Conservation (phyloP, 2,113 vertebrate genomes). For the Sylvia atricapilla region DNA sequence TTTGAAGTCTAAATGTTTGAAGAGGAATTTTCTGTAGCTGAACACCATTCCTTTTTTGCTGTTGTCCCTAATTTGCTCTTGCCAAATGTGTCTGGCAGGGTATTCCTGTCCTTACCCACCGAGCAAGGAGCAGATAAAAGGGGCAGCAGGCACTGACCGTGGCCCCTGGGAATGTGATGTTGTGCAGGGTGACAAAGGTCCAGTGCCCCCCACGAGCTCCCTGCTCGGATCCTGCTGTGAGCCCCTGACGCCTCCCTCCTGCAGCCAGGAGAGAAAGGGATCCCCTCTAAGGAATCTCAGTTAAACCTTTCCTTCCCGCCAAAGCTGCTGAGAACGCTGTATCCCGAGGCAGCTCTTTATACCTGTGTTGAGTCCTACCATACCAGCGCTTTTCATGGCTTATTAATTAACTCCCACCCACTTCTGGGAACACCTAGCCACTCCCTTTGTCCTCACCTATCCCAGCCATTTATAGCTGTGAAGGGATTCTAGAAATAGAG, state of each 20-base stretch:
- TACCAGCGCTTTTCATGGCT: background rate
- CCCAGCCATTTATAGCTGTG: background rate
- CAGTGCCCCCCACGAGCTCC: background rate
- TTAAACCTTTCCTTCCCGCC: background rate
- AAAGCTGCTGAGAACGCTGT: accelerated
- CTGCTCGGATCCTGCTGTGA: background rate
- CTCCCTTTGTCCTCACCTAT: constrained; percentile 30
- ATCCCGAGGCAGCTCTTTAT: background rate
- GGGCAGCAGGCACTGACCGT: accelerated
- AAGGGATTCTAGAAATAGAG: background rate
- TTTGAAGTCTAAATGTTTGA: background rate
- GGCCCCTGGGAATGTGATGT: accelerated
- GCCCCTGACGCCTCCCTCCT: accelerated
- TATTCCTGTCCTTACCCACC: background rate
- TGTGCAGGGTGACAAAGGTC: background rate
- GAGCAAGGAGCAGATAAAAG: background rate
- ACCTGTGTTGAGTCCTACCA: background rate
- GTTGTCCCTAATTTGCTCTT: background rate
- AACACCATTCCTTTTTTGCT: background rate
- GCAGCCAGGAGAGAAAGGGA: background rate
- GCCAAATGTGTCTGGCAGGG: background rate
- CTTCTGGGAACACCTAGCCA: background rate
- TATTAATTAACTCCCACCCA: background rate
- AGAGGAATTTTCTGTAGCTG: background rate
- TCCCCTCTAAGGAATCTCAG: background rate